These are phyloP conservation scores for Acanthurus leucopareius DNA, from an alignment of 2,797 vertebrate genomes.

Conservation along the genomic window DNA sequence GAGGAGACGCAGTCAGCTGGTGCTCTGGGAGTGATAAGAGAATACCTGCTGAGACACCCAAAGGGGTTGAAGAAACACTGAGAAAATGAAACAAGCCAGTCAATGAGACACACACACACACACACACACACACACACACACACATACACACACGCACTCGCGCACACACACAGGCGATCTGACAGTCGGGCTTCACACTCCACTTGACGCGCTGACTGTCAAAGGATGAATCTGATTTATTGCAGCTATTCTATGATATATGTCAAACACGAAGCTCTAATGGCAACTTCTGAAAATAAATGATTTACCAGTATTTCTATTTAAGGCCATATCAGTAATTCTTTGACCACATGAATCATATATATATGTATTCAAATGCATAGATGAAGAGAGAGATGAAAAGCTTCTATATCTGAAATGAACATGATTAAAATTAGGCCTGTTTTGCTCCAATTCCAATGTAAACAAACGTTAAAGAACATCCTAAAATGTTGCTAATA, in stretches of 20 bases:
- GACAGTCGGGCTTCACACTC: conserved; percentile 81
- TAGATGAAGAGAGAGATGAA: conserved; percentile 6
- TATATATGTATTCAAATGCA: conserved; percentile 25
- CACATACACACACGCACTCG: too few species aligned
- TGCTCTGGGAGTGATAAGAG: conserved; percentile 78
- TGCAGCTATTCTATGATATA: conserved; percentile 72
- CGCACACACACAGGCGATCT: conserved; percentile 48
- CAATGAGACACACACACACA: conserved; percentile 65
- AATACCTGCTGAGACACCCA: conserved; percentile 82
- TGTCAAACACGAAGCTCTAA: conserved; percentile 76
- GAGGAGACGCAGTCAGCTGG: conserved; percentile 73
- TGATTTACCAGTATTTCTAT: conserved; percentile 61
- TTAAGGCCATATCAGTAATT: conserved; percentile 47
- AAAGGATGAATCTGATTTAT: conserved; percentile 81
- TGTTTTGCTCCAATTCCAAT: not conserved
- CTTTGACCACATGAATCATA: conserved; percentile 47
- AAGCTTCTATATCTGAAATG: not conserved
- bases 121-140: conserved; percentile 45
- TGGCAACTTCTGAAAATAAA: conserved; percentile 68
- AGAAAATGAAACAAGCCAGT: conserved; percentile 73
- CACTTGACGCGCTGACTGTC: conserved; percentile 80
- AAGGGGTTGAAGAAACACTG: conserved; percentile 74
- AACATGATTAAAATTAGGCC: not conserved
- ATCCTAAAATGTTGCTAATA: conserved; percentile 1
- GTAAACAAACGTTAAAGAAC: conserved; percentile 9